Conservation (phyloP, 2,113 vertebrate species). For the Apeltes quadracus region DNA sequence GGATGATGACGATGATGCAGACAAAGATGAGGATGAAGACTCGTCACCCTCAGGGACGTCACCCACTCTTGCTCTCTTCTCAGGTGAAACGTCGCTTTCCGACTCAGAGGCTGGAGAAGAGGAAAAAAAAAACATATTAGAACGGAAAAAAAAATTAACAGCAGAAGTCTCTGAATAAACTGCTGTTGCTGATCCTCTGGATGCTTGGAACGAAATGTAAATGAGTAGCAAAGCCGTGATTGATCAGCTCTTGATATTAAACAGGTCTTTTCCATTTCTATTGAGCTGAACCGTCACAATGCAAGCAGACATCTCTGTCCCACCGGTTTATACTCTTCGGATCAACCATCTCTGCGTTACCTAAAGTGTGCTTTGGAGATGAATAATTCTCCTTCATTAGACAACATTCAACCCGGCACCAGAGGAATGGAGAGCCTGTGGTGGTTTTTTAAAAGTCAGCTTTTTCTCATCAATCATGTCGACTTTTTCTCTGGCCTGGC, state of each 20-base stretch:
- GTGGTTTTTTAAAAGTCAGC: constrained; percentile 59
- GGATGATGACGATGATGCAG: constrained; percentile 56
- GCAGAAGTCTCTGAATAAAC: neutral
- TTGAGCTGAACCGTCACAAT: neutral
- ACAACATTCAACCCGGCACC: constrained; percentile 47
- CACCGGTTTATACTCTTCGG: neutral
- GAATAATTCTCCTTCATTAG: constrained; percentile 45
- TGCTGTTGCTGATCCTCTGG: neutral
- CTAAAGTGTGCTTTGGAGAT: constrained; percentile 33
- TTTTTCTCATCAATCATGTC: constrained; percentile 74
- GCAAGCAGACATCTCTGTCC: neutral
- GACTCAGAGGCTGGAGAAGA: constrained; percentile 89
- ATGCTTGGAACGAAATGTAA: neutral
- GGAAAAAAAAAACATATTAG: neutral
- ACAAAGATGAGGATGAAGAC: constrained; percentile 65
- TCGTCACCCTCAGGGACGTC: constrained; percentile 85
- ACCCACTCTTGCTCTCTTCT: constrained; percentile 88
- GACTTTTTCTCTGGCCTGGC: constrained; percentile 63
- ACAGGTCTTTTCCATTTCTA: neutral
- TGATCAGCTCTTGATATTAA: neutral
- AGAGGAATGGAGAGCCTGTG: constrained; percentile 51
- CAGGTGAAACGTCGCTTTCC: constrained; percentile 90
- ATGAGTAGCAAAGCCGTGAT: neutral
- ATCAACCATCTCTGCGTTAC: constrained; percentile 4
- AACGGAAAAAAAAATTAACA: neutral